phyloP scores from a whole-genome alignment of 2,113 vertebrate genomes.

The Cyanoderma ruficeps region DNA sequence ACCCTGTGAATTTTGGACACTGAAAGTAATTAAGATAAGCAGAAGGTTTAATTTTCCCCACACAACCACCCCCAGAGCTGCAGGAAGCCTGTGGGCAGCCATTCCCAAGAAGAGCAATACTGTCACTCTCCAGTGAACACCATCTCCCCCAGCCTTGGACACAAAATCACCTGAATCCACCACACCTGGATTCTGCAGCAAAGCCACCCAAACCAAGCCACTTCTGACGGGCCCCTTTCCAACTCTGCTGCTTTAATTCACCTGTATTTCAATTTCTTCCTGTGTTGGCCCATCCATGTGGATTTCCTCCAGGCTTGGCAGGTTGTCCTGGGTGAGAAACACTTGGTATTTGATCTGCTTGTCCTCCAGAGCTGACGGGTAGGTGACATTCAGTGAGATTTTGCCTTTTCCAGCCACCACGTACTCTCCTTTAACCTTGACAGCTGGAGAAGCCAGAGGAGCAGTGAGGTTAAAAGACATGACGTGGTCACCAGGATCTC shows the following conservation, averaged over 20 bases:
- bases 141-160: not conserved
- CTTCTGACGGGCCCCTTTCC: not conserved
- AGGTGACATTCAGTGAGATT: slow-evolving; percentile 78
- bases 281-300: slow-evolving; percentile 77
- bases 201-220: not conserved
- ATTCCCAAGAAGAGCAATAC: not conserved
- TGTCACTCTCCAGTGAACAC: not conserved
- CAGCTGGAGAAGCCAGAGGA: slow-evolving; percentile 69
- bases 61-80: not conserved
- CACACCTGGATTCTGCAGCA: not conserved
- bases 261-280: slow-evolving; percentile 86
- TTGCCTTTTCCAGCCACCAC: slow-evolving; percentile 80
- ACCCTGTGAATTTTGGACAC: not conserved
- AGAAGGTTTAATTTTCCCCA: not conserved
- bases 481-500: not conserved
- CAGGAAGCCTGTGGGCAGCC: not conserved
- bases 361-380: slow-evolving; percentile 88
- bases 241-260: slow-evolving; percentile 10
- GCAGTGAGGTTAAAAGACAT: not conserved
- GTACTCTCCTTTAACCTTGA: slow-evolving; percentile 77
- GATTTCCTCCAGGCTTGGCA: slow-evolving; percentile 86
- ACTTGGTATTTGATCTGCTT: slow-evolving; percentile 78
- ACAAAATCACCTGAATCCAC: not conserved
- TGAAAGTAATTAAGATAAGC: not conserved
- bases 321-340: slow-evolving; percentile 79